These are phyloP conservation scores for Candoia aspera DNA, from an alignment of 2,113 vertebrate species.

Conservation along the genomic window DNA sequence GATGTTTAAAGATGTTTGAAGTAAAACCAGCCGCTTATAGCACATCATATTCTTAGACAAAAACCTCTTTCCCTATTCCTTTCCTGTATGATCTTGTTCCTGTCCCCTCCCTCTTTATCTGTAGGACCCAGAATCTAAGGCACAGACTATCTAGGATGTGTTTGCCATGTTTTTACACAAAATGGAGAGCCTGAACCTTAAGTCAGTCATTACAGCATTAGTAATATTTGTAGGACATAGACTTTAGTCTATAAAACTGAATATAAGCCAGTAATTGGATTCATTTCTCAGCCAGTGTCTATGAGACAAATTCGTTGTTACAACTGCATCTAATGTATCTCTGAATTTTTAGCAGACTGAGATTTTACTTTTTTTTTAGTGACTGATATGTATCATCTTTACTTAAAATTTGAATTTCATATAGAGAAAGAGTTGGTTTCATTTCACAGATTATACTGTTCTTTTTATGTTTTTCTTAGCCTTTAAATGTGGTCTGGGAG, in stretches of 20 bases:
- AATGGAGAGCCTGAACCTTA: neutral
- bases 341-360: neutral
- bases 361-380: neutral
- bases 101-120: conserved; percentile 16
- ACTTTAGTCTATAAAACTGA: neutral
- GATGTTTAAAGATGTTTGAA: neutral
- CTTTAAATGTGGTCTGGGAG: neutral
- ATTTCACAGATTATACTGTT: neutral
- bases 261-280: neutral
- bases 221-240: neutral
- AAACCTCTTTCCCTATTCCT: neutral
- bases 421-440: neutral
- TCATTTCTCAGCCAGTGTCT: neutral
- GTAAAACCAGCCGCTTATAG: neutral
- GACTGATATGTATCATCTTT: neutral
- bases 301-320: neutral
- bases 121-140: neutral
- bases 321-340: neutral
- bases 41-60: neutral
- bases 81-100: neutral
- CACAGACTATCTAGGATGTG: neutral
- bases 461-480: neutral
- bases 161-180: neutral
- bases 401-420: neutral
- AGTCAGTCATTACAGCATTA: neutral